Conservation (phyloP, 2,797 vertebrate genomes). For the Semaprochilodus insignis region DNA sequence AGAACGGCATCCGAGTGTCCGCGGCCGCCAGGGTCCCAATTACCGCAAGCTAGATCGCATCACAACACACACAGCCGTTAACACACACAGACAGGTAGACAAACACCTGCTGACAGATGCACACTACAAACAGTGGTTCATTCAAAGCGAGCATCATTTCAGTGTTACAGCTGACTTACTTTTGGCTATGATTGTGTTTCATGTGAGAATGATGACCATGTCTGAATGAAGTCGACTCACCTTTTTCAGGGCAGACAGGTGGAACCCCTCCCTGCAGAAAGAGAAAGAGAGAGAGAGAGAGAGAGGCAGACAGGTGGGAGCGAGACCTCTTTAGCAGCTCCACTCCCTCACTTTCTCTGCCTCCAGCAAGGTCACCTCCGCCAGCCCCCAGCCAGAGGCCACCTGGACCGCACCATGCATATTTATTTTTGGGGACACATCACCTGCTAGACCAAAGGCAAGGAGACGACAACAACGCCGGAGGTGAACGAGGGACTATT, state of each 20-base stretch:
- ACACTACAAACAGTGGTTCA: no score
- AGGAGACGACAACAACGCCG: not conserved
- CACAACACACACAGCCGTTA: slow-evolving; percentile 10
- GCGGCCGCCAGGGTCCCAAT: no score
- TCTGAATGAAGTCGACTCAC: not conserved
- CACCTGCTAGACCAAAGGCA: slow-evolving; percentile 42
- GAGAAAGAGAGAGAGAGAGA: slow-evolving; percentile 11
- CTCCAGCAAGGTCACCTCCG: slow-evolving; percentile 54
- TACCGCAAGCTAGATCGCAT: no score
- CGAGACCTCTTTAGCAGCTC: slow-evolving; percentile 11
- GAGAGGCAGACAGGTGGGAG: not conserved
- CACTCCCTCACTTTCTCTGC: slow-evolving; percentile 31
- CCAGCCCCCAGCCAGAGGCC: slow-evolving; percentile 43
- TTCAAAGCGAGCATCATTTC: no score
- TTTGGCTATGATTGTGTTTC: no score
- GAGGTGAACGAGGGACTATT: slow-evolving; percentile 8
- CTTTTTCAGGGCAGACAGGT: slow-evolving; percentile 4
- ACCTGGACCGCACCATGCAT: slow-evolving; percentile 53
- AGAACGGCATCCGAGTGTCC: no score
- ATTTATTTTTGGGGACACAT: slow-evolving; percentile 40
- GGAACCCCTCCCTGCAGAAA: not conserved
- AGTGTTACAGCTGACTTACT: no score
- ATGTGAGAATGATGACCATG: no score
- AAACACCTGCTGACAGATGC: no score
- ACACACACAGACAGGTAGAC: not conserved